These are phyloP conservation scores for Babylonia areolata DNA, from an alignment of 1,140 invertebrate species.

Conservation along the genomic window DNA sequence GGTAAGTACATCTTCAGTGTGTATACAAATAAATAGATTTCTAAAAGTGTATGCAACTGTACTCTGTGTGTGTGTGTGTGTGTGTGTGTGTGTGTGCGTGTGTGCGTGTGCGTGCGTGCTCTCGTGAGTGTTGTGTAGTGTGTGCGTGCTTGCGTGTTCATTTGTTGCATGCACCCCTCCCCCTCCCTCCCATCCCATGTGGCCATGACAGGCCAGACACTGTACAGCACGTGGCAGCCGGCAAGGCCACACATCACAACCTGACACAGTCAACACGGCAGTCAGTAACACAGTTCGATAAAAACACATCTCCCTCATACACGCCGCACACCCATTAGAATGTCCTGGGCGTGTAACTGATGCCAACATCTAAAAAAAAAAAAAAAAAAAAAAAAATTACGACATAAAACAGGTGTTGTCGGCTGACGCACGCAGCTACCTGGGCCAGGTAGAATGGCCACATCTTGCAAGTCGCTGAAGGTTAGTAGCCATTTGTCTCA, in stretches of 20 bases:
- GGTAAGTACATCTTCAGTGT: too few species aligned
- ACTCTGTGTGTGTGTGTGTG: neutral
- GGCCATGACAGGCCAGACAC: neutral
- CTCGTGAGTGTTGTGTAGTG: neutral
- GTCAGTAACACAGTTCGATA: neutral
- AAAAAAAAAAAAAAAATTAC: too few species aligned
- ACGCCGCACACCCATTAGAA: neutral
- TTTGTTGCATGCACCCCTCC: neutral
- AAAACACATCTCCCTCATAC: neutral
- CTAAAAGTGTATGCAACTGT: too few species aligned
- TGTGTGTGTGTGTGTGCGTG: neutral
- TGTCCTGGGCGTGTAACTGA: neutral
- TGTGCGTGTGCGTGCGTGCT: neutral
- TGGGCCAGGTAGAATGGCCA: neutral
- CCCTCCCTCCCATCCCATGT: neutral
- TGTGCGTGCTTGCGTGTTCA: neutral
- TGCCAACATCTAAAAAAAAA: neutral
- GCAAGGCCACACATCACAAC: neutral
- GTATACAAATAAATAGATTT: neutral
- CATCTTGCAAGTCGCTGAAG: neutral
- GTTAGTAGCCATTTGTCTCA: neutral
- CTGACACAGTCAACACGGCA: neutral
- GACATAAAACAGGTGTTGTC: neutral
- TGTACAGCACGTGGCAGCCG: neutral
- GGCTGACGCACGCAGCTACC: neutral